These are phyloP conservation scores for Hydrophis major DNA, from an alignment of 2,797 vertebrate species.

Conservation along the genomic window DNA sequence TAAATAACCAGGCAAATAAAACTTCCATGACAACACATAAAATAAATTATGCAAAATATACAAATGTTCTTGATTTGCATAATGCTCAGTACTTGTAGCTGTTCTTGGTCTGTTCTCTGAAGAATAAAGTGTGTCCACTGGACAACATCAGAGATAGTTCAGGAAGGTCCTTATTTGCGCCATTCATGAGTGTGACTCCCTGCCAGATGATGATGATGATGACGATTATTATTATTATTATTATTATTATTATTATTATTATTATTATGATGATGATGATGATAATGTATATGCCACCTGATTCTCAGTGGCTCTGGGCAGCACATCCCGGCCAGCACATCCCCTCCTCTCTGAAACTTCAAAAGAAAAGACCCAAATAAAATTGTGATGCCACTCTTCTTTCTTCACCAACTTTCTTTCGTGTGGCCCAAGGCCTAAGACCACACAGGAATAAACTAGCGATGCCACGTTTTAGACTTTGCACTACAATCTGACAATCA, in stretches of 20 bases:
- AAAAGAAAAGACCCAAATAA: background rate
- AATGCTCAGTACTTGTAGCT: background rate
- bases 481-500: conserved; percentile 34
- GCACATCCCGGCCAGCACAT: no score
- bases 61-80: background rate
- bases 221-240: background rate
- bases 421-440: conserved; percentile 6
- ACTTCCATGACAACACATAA: background rate
- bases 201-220: background rate
- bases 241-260: background rate
- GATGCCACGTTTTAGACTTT: background rate
- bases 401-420: background rate
- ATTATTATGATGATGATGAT: no score
- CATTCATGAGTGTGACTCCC: background rate
- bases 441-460: background rate
- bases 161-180: background rate
- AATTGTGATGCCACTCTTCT: accelerated
- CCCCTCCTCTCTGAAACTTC: background rate
- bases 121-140: background rate
- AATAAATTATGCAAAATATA: background rate
- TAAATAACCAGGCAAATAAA: background rate
- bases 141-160: background rate
- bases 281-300: background rate
- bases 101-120: background rate
- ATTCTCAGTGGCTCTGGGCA: background rate